Percentiles rank a stretch among this genome's conserved stretches.
phyloP scores from a whole-genome alignment of 1,140 invertebrate genomes.

The Pollicipes pollicipes region DNA sequence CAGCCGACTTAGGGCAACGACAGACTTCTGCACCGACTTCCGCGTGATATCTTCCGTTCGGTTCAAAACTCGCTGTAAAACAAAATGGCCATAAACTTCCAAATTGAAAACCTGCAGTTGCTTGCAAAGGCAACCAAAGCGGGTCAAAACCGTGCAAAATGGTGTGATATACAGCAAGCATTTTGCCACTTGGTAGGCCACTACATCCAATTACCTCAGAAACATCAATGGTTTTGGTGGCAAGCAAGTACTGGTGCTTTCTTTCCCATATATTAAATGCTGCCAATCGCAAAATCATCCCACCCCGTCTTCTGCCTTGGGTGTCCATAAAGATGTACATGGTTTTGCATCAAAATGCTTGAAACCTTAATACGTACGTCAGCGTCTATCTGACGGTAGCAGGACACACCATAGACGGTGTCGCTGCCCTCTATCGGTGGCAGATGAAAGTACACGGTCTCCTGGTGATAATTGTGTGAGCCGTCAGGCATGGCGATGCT shows the following conservation, averaged over 20 bases:
- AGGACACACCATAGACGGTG: constrained; percentile 90
- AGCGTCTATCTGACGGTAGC: constrained; percentile 91
- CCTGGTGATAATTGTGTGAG: constrained; percentile 88
- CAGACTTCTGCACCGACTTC: constrained; percentile 83
- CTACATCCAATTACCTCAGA: no score
- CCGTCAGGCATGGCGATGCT: constrained; percentile 91
- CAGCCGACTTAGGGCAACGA: constrained; percentile 70
- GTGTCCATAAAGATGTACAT: no score
- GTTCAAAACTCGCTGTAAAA: constrained; percentile 65
- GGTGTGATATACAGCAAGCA: no score
- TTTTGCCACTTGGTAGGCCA: no score
- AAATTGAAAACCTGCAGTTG: constrained; percentile 1
- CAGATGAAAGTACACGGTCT: constrained; percentile 91
- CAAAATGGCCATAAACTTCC: constrained; percentile 10
- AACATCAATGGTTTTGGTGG: no score
- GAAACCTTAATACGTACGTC: constrained; percentile 54
- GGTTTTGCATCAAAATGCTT: no score
- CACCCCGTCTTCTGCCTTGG: no score
- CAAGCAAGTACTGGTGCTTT: no score
- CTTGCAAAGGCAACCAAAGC: no score
- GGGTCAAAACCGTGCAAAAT: no score
- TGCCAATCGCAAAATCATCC: no score
- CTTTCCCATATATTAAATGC: no score
- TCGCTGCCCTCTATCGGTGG: constrained; percentile 35
- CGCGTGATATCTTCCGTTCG: constrained; percentile 93